Conservation (phyloP, 1,140 invertebrate genomes). For the Trichonephila clavipes region DNA sequence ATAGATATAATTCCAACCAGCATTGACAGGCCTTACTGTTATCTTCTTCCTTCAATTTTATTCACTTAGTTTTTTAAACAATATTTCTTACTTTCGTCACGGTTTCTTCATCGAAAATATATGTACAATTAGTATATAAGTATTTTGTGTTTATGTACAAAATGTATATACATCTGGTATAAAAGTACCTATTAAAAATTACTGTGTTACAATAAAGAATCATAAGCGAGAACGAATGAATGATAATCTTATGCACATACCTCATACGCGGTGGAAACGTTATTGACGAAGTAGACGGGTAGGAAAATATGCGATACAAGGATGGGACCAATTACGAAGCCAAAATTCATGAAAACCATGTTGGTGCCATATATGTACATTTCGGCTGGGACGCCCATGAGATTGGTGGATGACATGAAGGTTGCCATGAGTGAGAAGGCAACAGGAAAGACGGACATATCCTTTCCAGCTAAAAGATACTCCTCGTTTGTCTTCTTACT, state of each 20-base stretch:
- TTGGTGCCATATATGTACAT: slow-evolving; percentile 80
- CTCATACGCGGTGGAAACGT: slow-evolving; percentile 93
- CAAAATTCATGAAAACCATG: slow-evolving; percentile 74
- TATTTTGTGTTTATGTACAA: too few species aligned
- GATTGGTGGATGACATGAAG: slow-evolving; percentile 82
- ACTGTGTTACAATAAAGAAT: too few species aligned
- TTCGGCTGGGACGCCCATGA: slow-evolving; percentile 81
- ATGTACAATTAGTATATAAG: too few species aligned
- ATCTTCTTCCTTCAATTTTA: too few species aligned
- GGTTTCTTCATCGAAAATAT: too few species aligned
- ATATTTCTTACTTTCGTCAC: too few species aligned
- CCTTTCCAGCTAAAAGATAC: slow-evolving; percentile 91
- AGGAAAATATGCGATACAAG: slow-evolving; percentile 91
- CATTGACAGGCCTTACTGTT: too few species aligned
- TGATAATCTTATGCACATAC: slow-evolving; percentile 81
- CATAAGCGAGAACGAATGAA: too few species aligned
- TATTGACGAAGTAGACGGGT: slow-evolving; percentile 93
- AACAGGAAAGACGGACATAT: slow-evolving; percentile 90
- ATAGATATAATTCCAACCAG: too few species aligned
- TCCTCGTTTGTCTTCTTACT: slow-evolving; percentile 85
- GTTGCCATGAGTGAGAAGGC: slow-evolving; percentile 89
- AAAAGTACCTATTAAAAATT: too few species aligned
- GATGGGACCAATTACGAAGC: slow-evolving; percentile 86
- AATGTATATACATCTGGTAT: too few species aligned
- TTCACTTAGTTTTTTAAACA: too few species aligned